phyloP scores from a whole-genome alignment of 2,888 invertebrate genomes.

The Cephus sareptanus region DNA sequence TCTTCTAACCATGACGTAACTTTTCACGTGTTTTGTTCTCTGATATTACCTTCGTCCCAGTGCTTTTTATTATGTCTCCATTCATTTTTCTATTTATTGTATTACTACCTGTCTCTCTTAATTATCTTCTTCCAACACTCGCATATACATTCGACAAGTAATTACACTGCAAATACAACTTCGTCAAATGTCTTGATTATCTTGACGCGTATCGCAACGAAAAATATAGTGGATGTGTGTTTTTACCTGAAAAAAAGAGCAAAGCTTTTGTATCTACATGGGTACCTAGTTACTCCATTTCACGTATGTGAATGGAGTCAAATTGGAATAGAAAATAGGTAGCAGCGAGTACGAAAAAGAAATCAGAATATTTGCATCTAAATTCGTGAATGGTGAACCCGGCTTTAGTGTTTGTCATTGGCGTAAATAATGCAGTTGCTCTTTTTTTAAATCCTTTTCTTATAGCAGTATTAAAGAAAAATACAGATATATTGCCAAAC shows the following conservation, averaged over 20 bases:
- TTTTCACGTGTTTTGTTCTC: background rate
- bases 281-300: background rate
- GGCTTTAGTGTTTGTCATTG: background rate
- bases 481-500: background rate
- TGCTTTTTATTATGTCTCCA: background rate
- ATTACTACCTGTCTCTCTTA: background rate
- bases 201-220: background rate
- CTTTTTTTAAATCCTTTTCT: background rate
- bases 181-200: background rate
- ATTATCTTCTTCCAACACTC: background rate
- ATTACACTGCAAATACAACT: background rate
- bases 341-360: background rate
- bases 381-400: background rate
- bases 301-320: background rate
- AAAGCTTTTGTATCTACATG: background rate
- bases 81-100: background rate
- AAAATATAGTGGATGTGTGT: background rate
- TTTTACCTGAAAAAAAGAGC: background rate
- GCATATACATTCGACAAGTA: background rate
- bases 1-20: background rate
- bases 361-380: background rate
- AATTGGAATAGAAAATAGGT: background rate
- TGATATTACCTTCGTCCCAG: background rate
- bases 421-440: background rate
- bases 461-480: background rate